These are phyloP conservation scores for Amazona guildingii DNA, from an alignment of 2,113 vertebrate genomes.

Conservation along the genomic window DNA sequence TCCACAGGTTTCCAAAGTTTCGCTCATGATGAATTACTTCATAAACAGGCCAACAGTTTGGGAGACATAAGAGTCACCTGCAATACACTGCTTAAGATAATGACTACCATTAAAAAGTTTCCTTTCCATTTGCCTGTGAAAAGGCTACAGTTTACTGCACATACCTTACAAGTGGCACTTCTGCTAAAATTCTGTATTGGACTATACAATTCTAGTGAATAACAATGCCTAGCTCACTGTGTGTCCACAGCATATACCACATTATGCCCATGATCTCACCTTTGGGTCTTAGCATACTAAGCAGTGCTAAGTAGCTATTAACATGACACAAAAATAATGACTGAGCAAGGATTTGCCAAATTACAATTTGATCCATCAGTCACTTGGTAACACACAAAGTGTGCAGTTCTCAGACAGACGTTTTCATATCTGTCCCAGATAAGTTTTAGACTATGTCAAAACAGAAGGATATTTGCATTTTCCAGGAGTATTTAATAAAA, in stretches of 20 bases:
- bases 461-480: not conserved
- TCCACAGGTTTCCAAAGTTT: not conserved
- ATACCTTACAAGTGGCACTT: not conserved
- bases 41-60: not conserved
- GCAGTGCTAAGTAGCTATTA: not conserved
- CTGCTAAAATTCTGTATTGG: not conserved
- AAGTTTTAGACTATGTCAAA: not conserved
- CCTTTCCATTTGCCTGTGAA: not conserved
- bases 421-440: not conserved
- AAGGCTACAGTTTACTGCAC: not conserved
- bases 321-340: not conserved
- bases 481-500: not conserved
- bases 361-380: not conserved
- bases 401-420: not conserved
- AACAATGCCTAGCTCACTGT: not conserved
- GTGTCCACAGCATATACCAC: not conserved
- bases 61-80: not conserved
- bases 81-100: not conserved
- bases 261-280: not conserved
- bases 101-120: not conserved
- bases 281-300: not conserved
- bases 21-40: not conserved
- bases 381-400: not conserved
- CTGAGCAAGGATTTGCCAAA: not conserved
- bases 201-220: not conserved